Evolutionary conservation across 2,113 vertebrate species (phyloP), one percentile per base, ranked within the genome.

Genomic region (Bubo blakistoni): DNA sequence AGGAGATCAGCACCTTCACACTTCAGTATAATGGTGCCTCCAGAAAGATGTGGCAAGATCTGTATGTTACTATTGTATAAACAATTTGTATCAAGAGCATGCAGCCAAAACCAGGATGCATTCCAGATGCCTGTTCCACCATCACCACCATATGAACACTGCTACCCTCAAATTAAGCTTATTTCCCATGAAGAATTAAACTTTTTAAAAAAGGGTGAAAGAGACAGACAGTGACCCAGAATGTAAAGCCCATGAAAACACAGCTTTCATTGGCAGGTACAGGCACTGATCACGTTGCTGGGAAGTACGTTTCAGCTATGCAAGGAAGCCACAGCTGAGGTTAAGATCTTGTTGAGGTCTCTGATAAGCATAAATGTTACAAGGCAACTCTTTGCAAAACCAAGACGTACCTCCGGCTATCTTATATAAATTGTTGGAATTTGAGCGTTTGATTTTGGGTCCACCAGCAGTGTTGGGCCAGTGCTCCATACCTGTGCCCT

Each of bases 221-320:
- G 42, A 71, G 14, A 8, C 26, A 65, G n/a, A 27, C 15, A 36
- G 27, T 38, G 21, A 69, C 15, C 4, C 52, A 54, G 34, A 4
- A 8, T 5, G 20, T n/a, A 38, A 81, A 54, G 30, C 24, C 51
- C 0, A 0, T 69, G 46, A n/a, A 81, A 67, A 19, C 29, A 15
- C 46, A 66, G 3, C 30, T 85, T 86, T 65, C 25, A 8, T 34
- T 1, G 10, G 7, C 42, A 22, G 32, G 25, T 49, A 26, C 10
- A 7, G 59, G 46, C 14, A 26, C 27, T 25, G 38, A 36, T 52
- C n/a, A 2, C 13, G 3, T 22, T 59, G 7, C 51, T 61, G 10
- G 10, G 13, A n/a, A 67, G 59, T 71, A 7, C 2, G 0, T 73
- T 57, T n/a, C 7, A 59, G 58, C 10, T 57, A 32, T 0, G 9